A percentile compares a stretch with the other conserved stretches of the same genome.
Conservation (phyloP, 2,888 invertebrate species). For the Hecatera dysodea region DNA sequence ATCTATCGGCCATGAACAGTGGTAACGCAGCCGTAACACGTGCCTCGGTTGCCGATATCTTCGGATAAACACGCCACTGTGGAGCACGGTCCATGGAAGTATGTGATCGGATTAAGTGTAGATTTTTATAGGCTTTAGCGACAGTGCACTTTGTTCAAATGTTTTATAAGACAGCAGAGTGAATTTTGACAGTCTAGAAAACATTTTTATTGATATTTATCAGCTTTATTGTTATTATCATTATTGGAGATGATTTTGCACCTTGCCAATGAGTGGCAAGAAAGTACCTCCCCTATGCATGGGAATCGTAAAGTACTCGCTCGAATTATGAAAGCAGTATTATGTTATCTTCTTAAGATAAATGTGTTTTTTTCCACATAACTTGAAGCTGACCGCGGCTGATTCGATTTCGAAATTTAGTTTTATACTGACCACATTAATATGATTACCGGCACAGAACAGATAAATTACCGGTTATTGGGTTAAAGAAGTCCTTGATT, state of each 20-base stretch:
- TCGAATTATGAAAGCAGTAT: too few relatives aligned
- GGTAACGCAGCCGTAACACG: constrained; percentile 57
- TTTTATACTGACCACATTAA: not conserved
- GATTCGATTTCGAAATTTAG: not conserved
- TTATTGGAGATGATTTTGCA: not conserved
- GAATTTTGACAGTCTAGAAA: not conserved
- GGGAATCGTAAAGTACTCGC: too few relatives aligned
- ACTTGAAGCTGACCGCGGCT: too few relatives aligned
- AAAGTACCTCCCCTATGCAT: too few relatives aligned
- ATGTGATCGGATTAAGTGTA: too few relatives aligned
- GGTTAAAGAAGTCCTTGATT: not conserved
- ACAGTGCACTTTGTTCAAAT: constrained; percentile 23
- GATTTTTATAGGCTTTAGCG: constrained; percentile 40
- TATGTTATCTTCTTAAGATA: too few relatives aligned
- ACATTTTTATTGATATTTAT: not conserved
- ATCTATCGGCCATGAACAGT: constrained; percentile 62
- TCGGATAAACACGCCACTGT: constrained; percentile 40
- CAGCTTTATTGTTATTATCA: too few relatives aligned
- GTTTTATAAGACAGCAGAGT: not conserved
- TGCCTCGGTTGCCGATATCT: constrained; percentile 50
- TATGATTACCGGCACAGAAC: too few relatives aligned
- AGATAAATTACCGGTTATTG: too few relatives aligned
- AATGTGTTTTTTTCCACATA: too few relatives aligned
- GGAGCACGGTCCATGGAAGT: constrained; percentile 1
- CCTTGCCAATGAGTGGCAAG: not conserved